A percentile compares a stretch with the other conserved stretches of the same genome.
phyloP scores from a whole-genome alignment of 2,888 invertebrate genomes.

The Heterodera filipjevi region DNA sequence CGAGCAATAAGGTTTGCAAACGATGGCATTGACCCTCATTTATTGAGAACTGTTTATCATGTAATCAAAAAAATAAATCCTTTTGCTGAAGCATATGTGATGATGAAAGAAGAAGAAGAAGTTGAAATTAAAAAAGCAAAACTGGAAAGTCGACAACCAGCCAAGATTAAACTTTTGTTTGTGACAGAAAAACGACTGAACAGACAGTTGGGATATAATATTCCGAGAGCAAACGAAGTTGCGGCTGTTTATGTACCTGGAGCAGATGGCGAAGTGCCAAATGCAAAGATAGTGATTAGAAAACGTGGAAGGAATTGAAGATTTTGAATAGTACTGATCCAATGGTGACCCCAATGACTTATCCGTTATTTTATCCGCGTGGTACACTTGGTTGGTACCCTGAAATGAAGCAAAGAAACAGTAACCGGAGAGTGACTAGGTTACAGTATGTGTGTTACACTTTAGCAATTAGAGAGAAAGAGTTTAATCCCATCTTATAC shows the following conservation, averaged over 20 bases:
- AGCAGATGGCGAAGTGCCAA: conserved; percentile 38
- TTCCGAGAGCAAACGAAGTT: conserved; percentile 47
- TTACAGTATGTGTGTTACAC: too few species aligned
- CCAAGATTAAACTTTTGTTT: background rate
- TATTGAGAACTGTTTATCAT: conserved; percentile 11
- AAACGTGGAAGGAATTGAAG: conserved; percentile 49
- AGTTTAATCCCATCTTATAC: too few species aligned
- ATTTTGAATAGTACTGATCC: conserved; percentile 60
- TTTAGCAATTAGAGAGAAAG: too few species aligned
- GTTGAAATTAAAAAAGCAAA: conserved; percentile 1
- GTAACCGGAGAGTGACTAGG: too few species aligned
- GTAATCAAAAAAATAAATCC: conserved; percentile 33
- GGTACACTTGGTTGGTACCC: too few species aligned
- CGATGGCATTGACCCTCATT: background rate
- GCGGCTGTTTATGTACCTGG: too few species aligned
- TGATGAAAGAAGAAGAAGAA: conserved; percentile 9
- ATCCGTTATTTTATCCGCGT: too few species aligned
- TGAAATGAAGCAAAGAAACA: too few species aligned
- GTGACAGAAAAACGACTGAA: background rate
- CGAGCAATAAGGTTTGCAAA: background rate
- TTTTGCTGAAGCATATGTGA: conserved; percentile 34
- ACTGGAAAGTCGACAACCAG: background rate
- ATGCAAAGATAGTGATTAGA: conserved; percentile 63
- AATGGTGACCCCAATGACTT: conserved; percentile 66
- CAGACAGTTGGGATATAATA: conserved; percentile 44